Evolutionary conservation across 1,140 invertebrate species (phyloP), one percentile per base, ranked within the genome.

Genomic region (Trichogramma pretiosum): DNA sequence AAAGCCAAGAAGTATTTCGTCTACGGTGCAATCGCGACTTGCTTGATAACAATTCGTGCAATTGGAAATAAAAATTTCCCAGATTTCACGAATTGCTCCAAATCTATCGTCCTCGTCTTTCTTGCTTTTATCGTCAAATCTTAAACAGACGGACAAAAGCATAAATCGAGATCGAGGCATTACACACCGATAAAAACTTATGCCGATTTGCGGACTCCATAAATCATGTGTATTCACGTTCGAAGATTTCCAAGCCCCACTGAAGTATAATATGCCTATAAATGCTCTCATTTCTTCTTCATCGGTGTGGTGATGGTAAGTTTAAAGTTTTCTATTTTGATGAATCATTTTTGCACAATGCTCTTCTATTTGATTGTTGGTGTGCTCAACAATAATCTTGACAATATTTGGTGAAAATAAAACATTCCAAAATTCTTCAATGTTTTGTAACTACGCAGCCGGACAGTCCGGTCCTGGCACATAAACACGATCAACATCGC

Each of bases 1-100:
- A 57, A 74, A 74, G 19, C 55, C 40, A 2, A 72, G 40, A 7
- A 72, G 51, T 58, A 61, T 58, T 52, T 72, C 64, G 53, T 70
- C 65, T 34, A 68, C 42, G 1, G 46, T 52, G 13, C 37, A 49
- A n/a, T 52, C 7, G 8, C 30, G 22, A 23, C 18, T 24, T 4
- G 28, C 30, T 11, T 34, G n/a, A 13, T 54, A 54, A 37, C 34
- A 50, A 8, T 3, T 0, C 0, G 7, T 30, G 44, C 52, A 54
- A 43, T 54, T 54, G 2, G 2, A 0, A 24, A 46, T 54, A 21
- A 52, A 52, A 37, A 54, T 51, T 33, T 54, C 33, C 54, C 57
- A 57, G 21, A 61, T 30, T n/a, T 51, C 30, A 5, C 49, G 23
- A 13, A 63, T 54, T 24, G 53, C 28, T 11, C 56, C 42, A 35